Evolutionary conservation across 2,113 vertebrate genomes (phyloP), one percentile per base, ranked within the genome.

Genomic region (Ameiurus melas): DNA sequence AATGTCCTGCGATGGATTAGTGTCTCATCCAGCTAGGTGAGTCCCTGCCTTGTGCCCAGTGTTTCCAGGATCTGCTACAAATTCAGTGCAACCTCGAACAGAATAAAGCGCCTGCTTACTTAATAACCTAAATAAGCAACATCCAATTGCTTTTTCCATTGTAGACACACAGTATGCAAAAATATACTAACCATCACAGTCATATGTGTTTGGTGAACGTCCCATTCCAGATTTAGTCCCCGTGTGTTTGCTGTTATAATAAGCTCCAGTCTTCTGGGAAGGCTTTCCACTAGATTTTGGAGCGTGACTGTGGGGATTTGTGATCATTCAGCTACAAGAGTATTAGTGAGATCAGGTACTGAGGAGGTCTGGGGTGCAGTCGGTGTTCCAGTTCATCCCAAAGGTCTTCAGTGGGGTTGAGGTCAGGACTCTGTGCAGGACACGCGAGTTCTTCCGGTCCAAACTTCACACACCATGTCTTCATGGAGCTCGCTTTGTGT

Each of bases 361-460:
- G 66, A 68, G 25, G n/a, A 20, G 12, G n/a, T 68, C 64, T 68
- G 64, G 64, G 64, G 64, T 30, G 10, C n/a, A 33, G 66, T 70
- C 16, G 30, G 66, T 33, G 66, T 70, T 70, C 66, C 66, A 70
- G 30, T 33, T 70, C n/a, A 33, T 70, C 66, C n/a, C n/a, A 70
- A 33, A 70, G 30, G 66, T 70, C n/a, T 70, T 70, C n/a, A 70
- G 66, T 70, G 14, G 66, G 66, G 66, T 70, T 70, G 64, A 68
- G 58, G 20, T 64, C 62, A 64, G 25, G 62, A 25, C 9, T 64
- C 9, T n/a, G 27, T 66, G 27, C 27, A 66, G 64, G 22, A n/a
- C 14, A 33, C n/a, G 33, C 5, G 12, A 70, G 13, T 33, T 70
- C 66, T 33, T 70, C n/a, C 10, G 5, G n/a, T 4, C 66, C n/a